Conservation (phyloP, 2,797 vertebrate species). For the Anas capensis region DNA sequence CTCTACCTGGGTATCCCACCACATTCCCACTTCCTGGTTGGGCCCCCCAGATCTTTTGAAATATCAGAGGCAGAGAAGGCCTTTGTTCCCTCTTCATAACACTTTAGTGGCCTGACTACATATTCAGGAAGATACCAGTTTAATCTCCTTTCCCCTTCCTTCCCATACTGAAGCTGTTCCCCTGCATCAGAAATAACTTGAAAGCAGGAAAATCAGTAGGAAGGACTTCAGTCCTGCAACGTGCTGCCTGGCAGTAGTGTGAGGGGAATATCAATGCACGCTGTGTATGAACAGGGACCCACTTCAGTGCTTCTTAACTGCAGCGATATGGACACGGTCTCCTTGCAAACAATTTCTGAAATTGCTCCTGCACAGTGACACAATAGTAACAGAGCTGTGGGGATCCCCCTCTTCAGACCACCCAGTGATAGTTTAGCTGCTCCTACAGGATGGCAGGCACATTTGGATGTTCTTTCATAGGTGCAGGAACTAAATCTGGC, state of each 20-base stretch:
- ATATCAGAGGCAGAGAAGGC: not conserved
- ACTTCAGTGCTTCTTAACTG: not conserved
- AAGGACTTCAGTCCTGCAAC: not conserved
- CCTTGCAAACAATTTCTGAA: not conserved
- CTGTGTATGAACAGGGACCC: not conserved
- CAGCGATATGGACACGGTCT: not conserved
- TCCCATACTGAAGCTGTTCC: not conserved
- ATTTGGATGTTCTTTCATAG: not conserved
- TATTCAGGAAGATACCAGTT: not conserved
- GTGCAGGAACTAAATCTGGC: not conserved
- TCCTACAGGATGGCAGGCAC: not conserved
- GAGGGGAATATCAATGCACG: not conserved
- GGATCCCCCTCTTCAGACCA: not conserved
- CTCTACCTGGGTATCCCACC: not conserved
- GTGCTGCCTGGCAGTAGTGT: not conserved
- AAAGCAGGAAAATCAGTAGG: not conserved
- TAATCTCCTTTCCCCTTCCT: not conserved
- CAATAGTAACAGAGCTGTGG: not conserved
- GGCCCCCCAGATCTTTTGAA: not conserved
- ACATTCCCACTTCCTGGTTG: fast-evolving
- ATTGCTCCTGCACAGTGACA: not conserved
- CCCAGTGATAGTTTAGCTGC: not conserved
- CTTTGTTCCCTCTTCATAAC: not conserved
- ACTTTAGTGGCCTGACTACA: not conserved
- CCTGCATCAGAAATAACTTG: not conserved